These are phyloP conservation scores for Ornithorhynchus anatinus DNA, from an alignment of 2,113 vertebrate species.

Conservation along the genomic window DNA sequence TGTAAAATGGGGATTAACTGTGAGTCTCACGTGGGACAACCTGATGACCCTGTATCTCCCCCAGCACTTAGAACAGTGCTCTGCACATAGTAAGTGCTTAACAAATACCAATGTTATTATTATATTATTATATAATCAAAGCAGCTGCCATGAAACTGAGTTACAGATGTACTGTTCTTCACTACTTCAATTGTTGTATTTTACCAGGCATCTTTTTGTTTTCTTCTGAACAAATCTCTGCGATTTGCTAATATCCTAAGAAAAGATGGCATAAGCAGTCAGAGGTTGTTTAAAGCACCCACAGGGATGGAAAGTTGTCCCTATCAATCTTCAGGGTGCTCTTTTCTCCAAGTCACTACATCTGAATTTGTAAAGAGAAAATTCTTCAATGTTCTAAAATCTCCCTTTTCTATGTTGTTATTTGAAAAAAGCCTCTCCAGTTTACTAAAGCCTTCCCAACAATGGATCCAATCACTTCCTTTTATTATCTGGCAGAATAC, in stretches of 20 bases:
- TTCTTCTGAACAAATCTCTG: slow-evolving; percentile 77
- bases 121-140: slow-evolving; percentile 72
- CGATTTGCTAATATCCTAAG: slow-evolving; percentile 67
- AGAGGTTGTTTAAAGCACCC: slow-evolving; percentile 70
- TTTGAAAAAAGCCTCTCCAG: slow-evolving; percentile 23
- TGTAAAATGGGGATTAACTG: too few species aligned
- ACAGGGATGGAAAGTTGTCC: slow-evolving; percentile 72
- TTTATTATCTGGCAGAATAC: slow-evolving; percentile 28
- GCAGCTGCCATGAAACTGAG: slow-evolving; percentile 78
- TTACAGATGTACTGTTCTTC: slow-evolving; percentile 74
- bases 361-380: slow-evolving; percentile 47
- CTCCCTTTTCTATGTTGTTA: slow-evolving; percentile 22
- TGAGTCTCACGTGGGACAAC: too few species aligned
- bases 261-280: slow-evolving; percentile 60
- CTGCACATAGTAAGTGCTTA: too few species aligned
- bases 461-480: slow-evolving; percentile 43
- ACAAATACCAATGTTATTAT: too few species aligned
- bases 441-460: slow-evolving; percentile 27
- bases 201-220: slow-evolving; percentile 66
- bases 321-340: slow-evolving; percentile 53
- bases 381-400: slow-evolving; percentile 31
- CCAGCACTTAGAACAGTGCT: too few species aligned
- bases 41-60: too few species aligned
- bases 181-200: slow-evolving; percentile 70
- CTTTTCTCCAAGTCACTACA: slow-evolving; percentile 44